Evolutionary conservation across 2,113 vertebrate genomes (phyloP).

Genomic region (Mystacornis crossleyi): DNA sequence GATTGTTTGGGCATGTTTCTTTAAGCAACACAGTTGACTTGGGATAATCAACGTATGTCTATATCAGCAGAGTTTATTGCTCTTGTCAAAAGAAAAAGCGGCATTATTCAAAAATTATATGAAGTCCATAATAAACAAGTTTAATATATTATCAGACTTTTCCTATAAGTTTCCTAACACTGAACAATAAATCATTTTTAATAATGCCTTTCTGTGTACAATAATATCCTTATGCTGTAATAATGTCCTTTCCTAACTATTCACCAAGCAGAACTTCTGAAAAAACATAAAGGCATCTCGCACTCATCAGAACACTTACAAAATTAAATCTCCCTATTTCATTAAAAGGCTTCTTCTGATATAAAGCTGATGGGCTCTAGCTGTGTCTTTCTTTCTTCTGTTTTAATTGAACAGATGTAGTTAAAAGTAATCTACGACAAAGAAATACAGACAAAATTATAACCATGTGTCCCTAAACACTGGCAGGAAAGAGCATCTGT

Average conservation of each 20-base stretch:
- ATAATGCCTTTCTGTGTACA: slow-evolving; percentile 77
- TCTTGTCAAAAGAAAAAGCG: slow-evolving; percentile 80
- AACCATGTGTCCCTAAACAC: slow-evolving; percentile 76
- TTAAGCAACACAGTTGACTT: slow-evolving; percentile 80
- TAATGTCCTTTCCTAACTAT: slow-evolving; percentile 73
- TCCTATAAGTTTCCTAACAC: slow-evolving; percentile 78
- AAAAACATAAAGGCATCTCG: slow-evolving; percentile 62
- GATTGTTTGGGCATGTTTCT: slow-evolving; percentile 83
- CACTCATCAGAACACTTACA: slow-evolving; percentile 60
- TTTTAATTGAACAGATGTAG: slow-evolving; percentile 75
- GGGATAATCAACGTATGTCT: slow-evolving; percentile 79
- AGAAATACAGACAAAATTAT: slow-evolving; percentile 77
- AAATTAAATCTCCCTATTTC: slow-evolving; percentile 68
- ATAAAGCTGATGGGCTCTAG: slow-evolving; percentile 64
- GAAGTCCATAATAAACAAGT: slow-evolving; percentile 79
- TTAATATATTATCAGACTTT: slow-evolving; percentile 82
- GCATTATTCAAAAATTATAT: slow-evolving; percentile 81
- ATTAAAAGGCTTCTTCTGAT: slow-evolving; percentile 66
- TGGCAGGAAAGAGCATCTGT: slow-evolving; percentile 78
- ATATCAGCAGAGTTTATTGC: slow-evolving; percentile 79
- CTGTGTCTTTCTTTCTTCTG: slow-evolving; percentile 53
- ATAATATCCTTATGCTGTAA: slow-evolving; percentile 73
- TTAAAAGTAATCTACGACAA: slow-evolving; percentile 74
- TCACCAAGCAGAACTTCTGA: slow-evolving; percentile 72
- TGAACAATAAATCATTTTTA: slow-evolving; percentile 74